These are phyloP conservation scores for Epinephelus cyanopodus DNA, from an alignment of 2,113 vertebrate species.

Conservation along the genomic window DNA sequence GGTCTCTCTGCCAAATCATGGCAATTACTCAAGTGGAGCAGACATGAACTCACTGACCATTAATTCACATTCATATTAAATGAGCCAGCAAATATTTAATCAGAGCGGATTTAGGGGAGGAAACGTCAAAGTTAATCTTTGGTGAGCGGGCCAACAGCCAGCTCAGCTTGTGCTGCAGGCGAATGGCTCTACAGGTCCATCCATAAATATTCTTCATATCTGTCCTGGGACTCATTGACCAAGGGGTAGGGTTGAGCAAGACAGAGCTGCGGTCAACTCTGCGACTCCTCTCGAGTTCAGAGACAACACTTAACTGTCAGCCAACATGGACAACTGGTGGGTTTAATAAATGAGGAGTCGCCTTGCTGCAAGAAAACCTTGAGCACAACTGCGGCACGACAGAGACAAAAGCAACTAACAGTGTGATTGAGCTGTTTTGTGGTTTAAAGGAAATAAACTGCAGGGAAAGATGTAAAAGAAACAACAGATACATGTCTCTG, in stretches of 20 bases:
- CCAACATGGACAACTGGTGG: background rate
- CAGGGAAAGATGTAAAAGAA: background rate
- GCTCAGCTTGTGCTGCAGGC: constrained; percentile 51
- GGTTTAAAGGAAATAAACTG: constrained; percentile 2
- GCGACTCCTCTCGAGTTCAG: constrained; percentile 21
- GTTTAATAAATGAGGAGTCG: background rate
- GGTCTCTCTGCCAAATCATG: constrained; percentile 49
- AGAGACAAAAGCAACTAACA: background rate
- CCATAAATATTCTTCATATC: constrained; percentile 73
- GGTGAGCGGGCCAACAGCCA: constrained; percentile 33
- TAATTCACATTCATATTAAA: constrained; percentile 79
- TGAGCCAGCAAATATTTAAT: constrained; percentile 79
- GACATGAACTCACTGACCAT: constrained; percentile 64
- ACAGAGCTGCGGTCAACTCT: constrained; percentile 23
- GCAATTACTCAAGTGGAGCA: constrained; percentile 53
- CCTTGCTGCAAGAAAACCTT: background rate
- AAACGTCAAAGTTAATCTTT: constrained; percentile 75
- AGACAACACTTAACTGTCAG: constrained; percentile 8
- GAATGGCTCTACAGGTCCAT: constrained; percentile 47
- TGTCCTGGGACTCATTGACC: constrained; percentile 56
- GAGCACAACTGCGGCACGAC: background rate
- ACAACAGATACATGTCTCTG: background rate
- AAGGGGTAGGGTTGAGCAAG: constrained; percentile 13
- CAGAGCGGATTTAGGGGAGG: constrained; percentile 64
- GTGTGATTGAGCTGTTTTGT: background rate